phyloP scores from a whole-genome alignment of 2,113 vertebrate genomes.

The Gobiocypris rarus region DNA sequence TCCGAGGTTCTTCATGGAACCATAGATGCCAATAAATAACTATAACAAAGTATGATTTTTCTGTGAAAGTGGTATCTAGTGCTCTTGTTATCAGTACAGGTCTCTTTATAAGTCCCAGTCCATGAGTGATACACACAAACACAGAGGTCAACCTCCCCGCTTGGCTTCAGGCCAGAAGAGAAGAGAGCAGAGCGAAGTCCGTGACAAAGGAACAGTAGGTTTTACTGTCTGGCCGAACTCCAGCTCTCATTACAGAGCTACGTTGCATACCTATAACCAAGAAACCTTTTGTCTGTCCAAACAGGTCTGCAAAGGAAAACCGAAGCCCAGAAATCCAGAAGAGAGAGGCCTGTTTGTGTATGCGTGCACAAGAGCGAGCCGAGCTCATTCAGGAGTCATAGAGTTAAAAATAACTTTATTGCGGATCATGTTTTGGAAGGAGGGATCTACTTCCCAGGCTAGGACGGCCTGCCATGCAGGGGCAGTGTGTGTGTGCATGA shows the following conservation, averaged over 20 bases:
- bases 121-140: neutral
- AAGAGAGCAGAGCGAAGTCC: conserved; percentile 63
- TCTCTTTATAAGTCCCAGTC: neutral
- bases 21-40: too few species aligned
- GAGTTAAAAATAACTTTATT: conserved; percentile 80
- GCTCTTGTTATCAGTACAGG: neutral
- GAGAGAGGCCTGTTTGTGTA: conserved; percentile 9
- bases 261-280: conserved; percentile 60
- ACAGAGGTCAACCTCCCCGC: neutral
- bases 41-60: too few species aligned
- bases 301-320: conserved; percentile 28
- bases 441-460: conserved; percentile 76
- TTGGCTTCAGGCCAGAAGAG: conserved; percentile 13
- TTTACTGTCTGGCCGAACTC: conserved; percentile 65
- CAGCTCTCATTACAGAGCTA: conserved; percentile 62
- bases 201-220: conserved; percentile 67
- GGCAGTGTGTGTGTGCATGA: conserved; percentile 59
- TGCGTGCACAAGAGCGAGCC: conserved; percentile 41
- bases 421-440: conserved; percentile 78
- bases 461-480: conserved; percentile 73
- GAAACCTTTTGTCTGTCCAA: conserved; percentile 61
- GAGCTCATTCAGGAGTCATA: conserved; percentile 68
- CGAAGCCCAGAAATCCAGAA: neutral
- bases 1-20: too few species aligned
- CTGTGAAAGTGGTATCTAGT: too few species aligned